Evolutionary conservation across 2,113 vertebrate species (phyloP).

Genomic region (Puntigrus tetrazona): DNA sequence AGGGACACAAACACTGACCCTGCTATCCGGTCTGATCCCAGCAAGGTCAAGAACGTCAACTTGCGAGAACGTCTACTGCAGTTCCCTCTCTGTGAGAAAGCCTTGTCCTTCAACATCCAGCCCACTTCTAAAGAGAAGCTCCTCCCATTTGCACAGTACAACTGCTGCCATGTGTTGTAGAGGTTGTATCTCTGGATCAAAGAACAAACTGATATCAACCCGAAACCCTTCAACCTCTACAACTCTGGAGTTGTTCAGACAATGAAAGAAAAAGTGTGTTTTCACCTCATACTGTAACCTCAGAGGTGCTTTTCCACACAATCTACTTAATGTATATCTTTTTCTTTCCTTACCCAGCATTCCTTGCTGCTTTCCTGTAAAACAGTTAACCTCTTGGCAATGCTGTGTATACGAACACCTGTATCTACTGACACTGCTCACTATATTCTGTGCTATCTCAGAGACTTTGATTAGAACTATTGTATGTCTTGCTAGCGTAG

Average conservation of each 20-base stretch:
- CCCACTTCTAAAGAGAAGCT: constrained; percentile 82
- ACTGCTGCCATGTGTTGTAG: constrained; percentile 87
- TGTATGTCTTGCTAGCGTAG: constrained; percentile 45
- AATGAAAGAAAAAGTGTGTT: constrained; percentile 12
- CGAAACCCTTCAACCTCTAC: neutral
- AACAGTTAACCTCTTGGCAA: constrained; percentile 26
- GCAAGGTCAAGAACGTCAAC: constrained; percentile 78
- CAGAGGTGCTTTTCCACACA: constrained; percentile 37
- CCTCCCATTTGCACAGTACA: constrained; percentile 86
- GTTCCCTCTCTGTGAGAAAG: constrained; percentile 80
- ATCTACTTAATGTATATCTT: constrained; percentile 21
- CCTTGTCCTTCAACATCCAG: constrained; percentile 78
- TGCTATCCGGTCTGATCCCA: constrained; percentile 66
- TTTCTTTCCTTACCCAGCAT: constrained; percentile 33
- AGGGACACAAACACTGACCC: constrained; percentile 54
- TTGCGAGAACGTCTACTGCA: constrained; percentile 76
- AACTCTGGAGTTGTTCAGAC: neutral
- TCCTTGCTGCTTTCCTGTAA: constrained; percentile 49
- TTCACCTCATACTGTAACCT: constrained; percentile 45
- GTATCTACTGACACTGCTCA: constrained; percentile 46
- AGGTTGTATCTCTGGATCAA: neutral
- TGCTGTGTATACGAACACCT: constrained; percentile 51
- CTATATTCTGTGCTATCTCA: constrained; percentile 40
- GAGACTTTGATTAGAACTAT: constrained; percentile 47
- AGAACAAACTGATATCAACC: neutral